Conservation (phyloP, 2,113 vertebrate genomes). For the Chascanopsetta lugubris region DNA sequence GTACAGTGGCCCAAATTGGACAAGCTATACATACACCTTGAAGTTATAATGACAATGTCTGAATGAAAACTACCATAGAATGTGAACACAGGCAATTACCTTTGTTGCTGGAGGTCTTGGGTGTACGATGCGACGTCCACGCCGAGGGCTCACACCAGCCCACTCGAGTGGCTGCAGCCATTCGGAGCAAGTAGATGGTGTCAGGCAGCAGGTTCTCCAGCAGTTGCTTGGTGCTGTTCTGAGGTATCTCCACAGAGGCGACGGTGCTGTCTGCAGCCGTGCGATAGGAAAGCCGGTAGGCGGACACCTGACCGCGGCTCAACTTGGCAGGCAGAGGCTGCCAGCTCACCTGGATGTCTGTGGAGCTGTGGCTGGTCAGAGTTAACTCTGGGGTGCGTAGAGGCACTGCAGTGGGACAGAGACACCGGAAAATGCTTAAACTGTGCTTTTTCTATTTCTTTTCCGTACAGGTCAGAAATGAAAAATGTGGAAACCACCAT, state of each 20-base stretch:
- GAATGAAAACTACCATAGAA: too few relatives aligned
- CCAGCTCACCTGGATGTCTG: slow-evolving; percentile 93
- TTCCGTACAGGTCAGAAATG: background rate
- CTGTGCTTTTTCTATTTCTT: background rate
- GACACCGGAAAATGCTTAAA: background rate
- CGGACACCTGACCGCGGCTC: slow-evolving; percentile 86
- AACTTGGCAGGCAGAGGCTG: slow-evolving; percentile 88
- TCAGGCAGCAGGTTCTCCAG: slow-evolving; percentile 87
- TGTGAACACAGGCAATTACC: too few relatives aligned
- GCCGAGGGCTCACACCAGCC: slow-evolving; percentile 94
- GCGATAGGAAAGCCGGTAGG: slow-evolving; percentile 90
- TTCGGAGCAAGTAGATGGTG: slow-evolving; percentile 91
- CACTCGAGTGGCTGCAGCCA: slow-evolving; percentile 89
- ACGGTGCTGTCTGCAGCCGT: slow-evolving; percentile 86
- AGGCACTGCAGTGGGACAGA: slow-evolving; percentile 83
- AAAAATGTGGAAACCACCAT: background rate
- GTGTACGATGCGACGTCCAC: slow-evolving; percentile 94
- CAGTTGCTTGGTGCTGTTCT: slow-evolving; percentile 82
- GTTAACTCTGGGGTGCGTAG: slow-evolving; percentile 94
- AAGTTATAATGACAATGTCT: too few relatives aligned
- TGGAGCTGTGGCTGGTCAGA: slow-evolving; percentile 90
- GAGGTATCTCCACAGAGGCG: slow-evolving; percentile 86
- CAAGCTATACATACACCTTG: too few relatives aligned
- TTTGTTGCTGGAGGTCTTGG: slow-evolving; percentile 89
- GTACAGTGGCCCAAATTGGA: too few relatives aligned